Conservation (phyloP, 2,888 invertebrate genomes). For the Leptopilina drosophilae region DNA sequence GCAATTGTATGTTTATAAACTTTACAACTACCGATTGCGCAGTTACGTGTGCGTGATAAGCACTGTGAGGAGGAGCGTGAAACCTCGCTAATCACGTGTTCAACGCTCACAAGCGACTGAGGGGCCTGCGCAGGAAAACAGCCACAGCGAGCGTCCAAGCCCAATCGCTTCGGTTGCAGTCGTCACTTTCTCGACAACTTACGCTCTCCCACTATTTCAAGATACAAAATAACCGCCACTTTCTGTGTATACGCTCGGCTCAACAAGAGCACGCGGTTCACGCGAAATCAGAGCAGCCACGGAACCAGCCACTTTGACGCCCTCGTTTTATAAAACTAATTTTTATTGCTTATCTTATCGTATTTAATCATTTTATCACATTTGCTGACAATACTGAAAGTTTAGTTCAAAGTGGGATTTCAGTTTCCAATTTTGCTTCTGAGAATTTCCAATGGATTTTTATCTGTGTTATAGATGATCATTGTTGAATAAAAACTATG, state of each 20-base stretch:
- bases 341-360: constrained; percentile 28
- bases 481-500: too few relatives aligned
- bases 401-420: background rate
- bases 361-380: constrained; percentile 17
- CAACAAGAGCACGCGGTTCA: constrained; percentile 59
- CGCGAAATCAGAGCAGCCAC: constrained; percentile 29
- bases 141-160: constrained; percentile 57
- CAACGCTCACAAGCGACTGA: constrained; percentile 74
- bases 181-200: constrained; percentile 51
- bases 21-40: constrained; percentile 41
- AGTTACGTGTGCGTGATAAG: constrained; percentile 45
- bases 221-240: constrained; percentile 71
- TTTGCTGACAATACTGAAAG: background rate
- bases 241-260: constrained; percentile 65
- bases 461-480: too few relatives aligned
- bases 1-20: constrained; percentile 6
- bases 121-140: constrained; percentile 51
- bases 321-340: constrained; percentile 30
- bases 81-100: constrained; percentile 61
- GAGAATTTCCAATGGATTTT: background rate
- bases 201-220: constrained; percentile 50
- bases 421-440: background rate
- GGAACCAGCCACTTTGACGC: constrained; percentile 36
- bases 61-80: constrained; percentile 60
- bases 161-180: constrained; percentile 53